Conservation (phyloP, 2,113 vertebrate species). For the Lasiurus borealis region DNA sequence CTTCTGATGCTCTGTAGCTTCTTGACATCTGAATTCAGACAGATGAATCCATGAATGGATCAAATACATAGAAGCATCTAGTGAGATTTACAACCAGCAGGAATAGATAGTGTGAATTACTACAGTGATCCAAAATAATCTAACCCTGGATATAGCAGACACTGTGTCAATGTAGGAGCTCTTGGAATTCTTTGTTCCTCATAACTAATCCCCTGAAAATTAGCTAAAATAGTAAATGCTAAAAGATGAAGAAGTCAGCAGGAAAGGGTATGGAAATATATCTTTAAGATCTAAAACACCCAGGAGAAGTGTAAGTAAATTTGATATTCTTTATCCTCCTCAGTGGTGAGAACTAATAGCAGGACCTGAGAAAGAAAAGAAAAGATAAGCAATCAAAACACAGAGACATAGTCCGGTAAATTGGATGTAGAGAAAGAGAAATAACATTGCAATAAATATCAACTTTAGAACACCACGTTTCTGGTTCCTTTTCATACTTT, state of each 20-base stretch:
- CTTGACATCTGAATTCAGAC: neutral
- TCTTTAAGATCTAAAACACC: neutral
- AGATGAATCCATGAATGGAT: neutral
- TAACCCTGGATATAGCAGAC: neutral
- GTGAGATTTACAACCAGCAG: neutral
- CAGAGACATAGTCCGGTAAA: neutral
- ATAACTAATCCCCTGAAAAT: neutral
- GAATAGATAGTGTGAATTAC: constrained; percentile 32
- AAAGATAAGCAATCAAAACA: neutral
- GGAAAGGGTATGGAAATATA: neutral
- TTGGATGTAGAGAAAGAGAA: neutral
- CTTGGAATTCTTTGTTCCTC: neutral
- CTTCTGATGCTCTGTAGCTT: neutral
- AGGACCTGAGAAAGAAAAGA: neutral
- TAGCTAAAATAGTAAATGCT: neutral
- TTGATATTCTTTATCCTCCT: neutral
- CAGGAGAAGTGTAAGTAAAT: neutral
- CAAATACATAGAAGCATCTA: neutral
- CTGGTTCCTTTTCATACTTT: neutral
- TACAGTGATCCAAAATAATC: neutral
- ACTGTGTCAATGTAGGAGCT: neutral
- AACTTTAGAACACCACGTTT: neutral
- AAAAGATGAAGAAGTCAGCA: too few relatives aligned
- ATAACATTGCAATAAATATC: neutral
- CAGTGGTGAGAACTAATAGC: neutral